Base-by-base conservation (phyloP, 2,113 vertebrate species). In the Seriola quinqueradiata region DNA sequence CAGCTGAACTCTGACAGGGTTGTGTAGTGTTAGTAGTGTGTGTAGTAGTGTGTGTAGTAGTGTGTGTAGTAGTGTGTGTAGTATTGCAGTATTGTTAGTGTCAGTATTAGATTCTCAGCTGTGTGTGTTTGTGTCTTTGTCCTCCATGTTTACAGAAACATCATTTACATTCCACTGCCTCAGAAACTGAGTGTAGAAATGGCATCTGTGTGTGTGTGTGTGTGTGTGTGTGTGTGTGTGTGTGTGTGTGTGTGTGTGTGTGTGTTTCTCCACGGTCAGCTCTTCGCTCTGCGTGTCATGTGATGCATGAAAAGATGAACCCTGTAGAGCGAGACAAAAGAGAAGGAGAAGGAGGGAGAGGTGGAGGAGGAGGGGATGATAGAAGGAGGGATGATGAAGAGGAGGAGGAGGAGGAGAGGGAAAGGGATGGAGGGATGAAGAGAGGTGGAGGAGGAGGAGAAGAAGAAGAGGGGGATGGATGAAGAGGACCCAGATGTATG, bases 401-500 rank as follows among this genome's bases (percentile, higher is more conserved):
- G 64, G 32, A 40, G 4, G 32, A 1, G 19, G 50, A 63, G 28
- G 34, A 63, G 61, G 61, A 72, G 61, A 40, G 23, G 59, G 42
- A n/a, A 14, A 17, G 44, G 19, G 69, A 70, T 21, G 34, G 68
- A 50, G 75, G 77, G 65, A 65, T 42, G 84, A 25, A 54, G 4
- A 25, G 48, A 74, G 14, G 66, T 65, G 34, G 38, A 71, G 69
- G 44, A 67, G n/a, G 34, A 67, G 61, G 57, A 72, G 63, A 48
- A 28, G 59, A 55, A 14, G 42, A n/a, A 10, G 46, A 9, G 58
- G 40, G 23, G 42, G 77, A 34, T 58, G 67, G 86, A 70, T 60
- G 82, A 81, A 72, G 88, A 87, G 85, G 86, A 86, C 82, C 77
- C 93, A 95, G 93, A 94, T 95, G 94, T 81, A 79, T 87, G 77